These are phyloP conservation scores for Alligator mississippiensis DNA, from an alignment of 2,113 vertebrate species.

Conservation along the genomic window DNA sequence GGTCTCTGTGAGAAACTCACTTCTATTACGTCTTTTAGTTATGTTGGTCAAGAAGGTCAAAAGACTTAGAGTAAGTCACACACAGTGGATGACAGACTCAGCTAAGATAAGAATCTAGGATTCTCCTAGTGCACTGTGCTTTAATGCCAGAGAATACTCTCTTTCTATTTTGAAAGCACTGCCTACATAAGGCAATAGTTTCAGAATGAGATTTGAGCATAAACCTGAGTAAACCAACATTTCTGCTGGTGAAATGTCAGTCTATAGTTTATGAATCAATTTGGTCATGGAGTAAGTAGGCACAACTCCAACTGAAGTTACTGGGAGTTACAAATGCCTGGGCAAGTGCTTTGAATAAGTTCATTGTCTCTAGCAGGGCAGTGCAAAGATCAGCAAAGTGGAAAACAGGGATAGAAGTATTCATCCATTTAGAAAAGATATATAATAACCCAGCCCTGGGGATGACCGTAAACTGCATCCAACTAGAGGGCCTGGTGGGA, in stretches of 20 bases:
- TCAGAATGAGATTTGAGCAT: background rate
- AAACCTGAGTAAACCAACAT: background rate
- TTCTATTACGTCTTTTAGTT: background rate
- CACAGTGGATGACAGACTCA: background rate
- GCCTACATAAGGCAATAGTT: background rate
- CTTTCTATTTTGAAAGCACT: background rate
- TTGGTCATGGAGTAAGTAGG: conserved; percentile 16
- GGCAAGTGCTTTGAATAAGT: background rate
- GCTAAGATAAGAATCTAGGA: background rate
- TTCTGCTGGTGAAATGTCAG: background rate
- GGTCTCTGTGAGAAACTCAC: background rate
- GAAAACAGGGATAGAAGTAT: background rate
- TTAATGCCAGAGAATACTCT: background rate
- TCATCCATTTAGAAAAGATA: background rate
- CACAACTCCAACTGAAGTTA: conserved; percentile 13
- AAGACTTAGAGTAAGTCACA: background rate
- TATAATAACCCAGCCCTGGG: background rate
- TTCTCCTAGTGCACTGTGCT: background rate
- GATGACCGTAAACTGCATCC: no score
- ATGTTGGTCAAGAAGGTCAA: background rate
- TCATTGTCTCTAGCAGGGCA: background rate
- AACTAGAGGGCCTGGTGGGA: no score
- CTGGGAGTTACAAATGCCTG: background rate
- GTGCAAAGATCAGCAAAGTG: background rate
- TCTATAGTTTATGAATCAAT: background rate